Evolutionary conservation across 2,888 invertebrate genomes (phyloP), one percentile per base, ranked within the genome.

Genomic region (Tribolium freemani): DNA sequence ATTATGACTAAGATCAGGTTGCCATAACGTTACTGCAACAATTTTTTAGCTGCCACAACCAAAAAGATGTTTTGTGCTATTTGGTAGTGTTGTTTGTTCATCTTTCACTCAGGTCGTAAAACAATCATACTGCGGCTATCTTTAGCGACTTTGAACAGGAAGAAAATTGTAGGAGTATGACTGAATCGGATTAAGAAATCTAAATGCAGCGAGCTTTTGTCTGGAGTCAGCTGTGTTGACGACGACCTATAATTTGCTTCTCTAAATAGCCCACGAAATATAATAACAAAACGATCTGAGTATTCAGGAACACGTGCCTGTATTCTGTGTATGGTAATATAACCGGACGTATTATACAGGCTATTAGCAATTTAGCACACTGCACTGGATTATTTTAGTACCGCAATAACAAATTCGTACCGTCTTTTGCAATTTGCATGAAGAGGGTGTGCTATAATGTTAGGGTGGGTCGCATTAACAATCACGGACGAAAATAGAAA

Each of bases 241-340:
- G 54, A 50, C 69, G 69, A 60, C 69, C 60, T 60, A 69, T 60
- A 69, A 69, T 69, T 53, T 53, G 50, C 57, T 60, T 38, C 69
- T 69, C 69, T 53, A 69, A 69, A 69, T 69, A 58, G 69, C 58
- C 51, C 46, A 68, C 45, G 50, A 26, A 67, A 50, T 50, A 44
- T 54, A 54, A 54, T 51, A 63, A 63, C 50, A 46, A 6, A 46
- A 44, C 60, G 45, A 46, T 45, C 16, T 4, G n/a, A 9, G 38
- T 9, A 38, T 8, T 38, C 38, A 38, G 8, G 9, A 57, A 57
- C 57, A 57, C 57, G 57, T 57, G 57, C 38, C 8, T 38, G 8
- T 38, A n/a, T 44, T 11, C 13, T 57, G 4, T 57, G 10, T 57
- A 57, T 13, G 16, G 44, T 8, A 13, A 38, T 38, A 38, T n/a